These are phyloP conservation scores for Phocoena sinus DNA, from an alignment of 2,113 vertebrate genomes.

Conservation along the genomic window DNA sequence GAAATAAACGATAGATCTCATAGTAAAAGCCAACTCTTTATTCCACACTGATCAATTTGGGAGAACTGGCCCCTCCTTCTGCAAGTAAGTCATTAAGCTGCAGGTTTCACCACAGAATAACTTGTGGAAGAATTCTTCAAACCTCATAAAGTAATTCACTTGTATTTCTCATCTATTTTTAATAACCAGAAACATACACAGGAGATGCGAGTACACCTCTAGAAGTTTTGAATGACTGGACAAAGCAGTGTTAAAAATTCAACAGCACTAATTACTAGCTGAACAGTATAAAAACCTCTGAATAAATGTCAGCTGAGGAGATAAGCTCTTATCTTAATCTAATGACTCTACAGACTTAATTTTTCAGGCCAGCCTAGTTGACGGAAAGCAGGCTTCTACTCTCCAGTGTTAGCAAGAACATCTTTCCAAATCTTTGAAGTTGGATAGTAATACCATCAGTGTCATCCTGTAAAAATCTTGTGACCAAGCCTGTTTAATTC, in stretches of 20 bases:
- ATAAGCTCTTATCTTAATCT: slow-evolving; percentile 99
- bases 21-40: slow-evolving; percentile 38
- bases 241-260: slow-evolving; percentile 88
- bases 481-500: slow-evolving; percentile 86
- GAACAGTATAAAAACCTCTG: slow-evolving; percentile 92
- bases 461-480: slow-evolving; percentile 87
- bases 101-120: slow-evolving; percentile 66
- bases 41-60: slow-evolving; percentile 49
- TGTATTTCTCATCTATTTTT: slow-evolving; percentile 63
- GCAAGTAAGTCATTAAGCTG: slow-evolving; percentile 73
- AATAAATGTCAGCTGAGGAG: slow-evolving; percentile 96
- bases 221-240: slow-evolving; percentile 79
- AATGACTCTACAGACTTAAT: slow-evolving; percentile 97
- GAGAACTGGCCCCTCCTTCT: slow-evolving; percentile 45
- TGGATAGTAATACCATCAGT: slow-evolving; percentile 84
- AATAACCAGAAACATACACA: slow-evolving; percentile 63
- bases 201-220: slow-evolving; percentile 55
- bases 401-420: slow-evolving; percentile 90
- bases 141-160: slow-evolving; percentile 71
- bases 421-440: slow-evolving; percentile 91
- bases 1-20: slow-evolving; percentile 76
- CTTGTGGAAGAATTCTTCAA: slow-evolving; percentile 70
- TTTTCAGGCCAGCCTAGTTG: slow-evolving; percentile 94
- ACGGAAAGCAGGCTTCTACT: slow-evolving; percentile 90
- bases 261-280: slow-evolving; percentile 93